Percentiles rank a stretch among this genome's conserved stretches.
Conservation (phyloP, 2,888 invertebrate species). For the Eretmocerus hayati region DNA sequence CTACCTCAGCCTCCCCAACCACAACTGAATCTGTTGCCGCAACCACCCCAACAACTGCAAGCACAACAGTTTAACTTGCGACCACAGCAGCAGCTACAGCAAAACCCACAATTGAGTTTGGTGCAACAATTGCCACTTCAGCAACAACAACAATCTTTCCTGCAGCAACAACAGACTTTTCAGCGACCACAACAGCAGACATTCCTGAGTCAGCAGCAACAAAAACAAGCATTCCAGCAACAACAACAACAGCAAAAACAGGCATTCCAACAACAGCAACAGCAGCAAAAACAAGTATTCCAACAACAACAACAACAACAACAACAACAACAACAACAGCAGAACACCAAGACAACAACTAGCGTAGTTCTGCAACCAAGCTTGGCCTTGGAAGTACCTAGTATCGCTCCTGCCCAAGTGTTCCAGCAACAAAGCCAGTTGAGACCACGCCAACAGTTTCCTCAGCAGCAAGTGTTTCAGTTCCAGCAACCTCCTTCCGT, state of each 20-base stretch:
- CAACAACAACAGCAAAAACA: too few relatives aligned
- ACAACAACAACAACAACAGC: slow-evolving; percentile 27
- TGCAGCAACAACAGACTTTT: too few relatives aligned
- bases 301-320: too few relatives aligned
- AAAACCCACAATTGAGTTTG: background rate
- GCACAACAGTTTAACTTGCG: background rate
- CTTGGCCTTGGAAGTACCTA: slow-evolving; percentile 38
- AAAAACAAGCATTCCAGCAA: background rate
- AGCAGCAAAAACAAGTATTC: too few relatives aligned
- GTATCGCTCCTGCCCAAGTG: slow-evolving; percentile 26
- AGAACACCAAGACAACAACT: too few relatives aligned
- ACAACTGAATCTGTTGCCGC: background rate
- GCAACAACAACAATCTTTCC: slow-evolving; percentile 30
- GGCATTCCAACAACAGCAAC: too few relatives aligned
- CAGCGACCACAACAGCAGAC: slow-evolving; percentile 20
- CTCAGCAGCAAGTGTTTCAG: slow-evolving; percentile 29
- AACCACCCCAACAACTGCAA: slow-evolving; percentile 8
- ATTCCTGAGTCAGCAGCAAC: slow-evolving; percentile 15
- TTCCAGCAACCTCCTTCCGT: slow-evolving; percentile 36
- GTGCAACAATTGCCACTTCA: background rate
- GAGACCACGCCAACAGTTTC: slow-evolving; percentile 32
- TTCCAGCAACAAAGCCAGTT: slow-evolving; percentile 33
- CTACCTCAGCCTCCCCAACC: slow-evolving; percentile 8
- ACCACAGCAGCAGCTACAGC: slow-evolving; percentile 30
- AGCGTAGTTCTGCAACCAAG: slow-evolving; percentile 37